A percentile compares a stretch with the other conserved stretches of the same genome.
Evolutionary conservation across 2,797 vertebrate genomes (phyloP).

Genomic region (Acridotheres tristis): DNA sequence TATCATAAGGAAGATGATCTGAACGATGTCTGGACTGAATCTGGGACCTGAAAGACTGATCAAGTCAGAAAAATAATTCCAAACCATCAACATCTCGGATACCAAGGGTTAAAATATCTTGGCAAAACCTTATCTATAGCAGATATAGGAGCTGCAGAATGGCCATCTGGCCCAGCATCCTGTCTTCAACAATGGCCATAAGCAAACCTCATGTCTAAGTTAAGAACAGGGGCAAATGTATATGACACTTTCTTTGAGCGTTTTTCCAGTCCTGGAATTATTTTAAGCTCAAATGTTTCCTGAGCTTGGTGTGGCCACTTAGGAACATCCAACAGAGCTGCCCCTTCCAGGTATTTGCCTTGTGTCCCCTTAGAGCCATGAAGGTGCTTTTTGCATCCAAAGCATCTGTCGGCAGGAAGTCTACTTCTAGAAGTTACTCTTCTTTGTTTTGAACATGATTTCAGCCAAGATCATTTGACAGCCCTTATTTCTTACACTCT

Average conservation of each 20-base stretch:
- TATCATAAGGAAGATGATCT: not conserved
- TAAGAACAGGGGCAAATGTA: not conserved
- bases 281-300: conserved; percentile 23
- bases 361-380: not conserved
- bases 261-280: not conserved
- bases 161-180: not conserved
- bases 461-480: not conserved
- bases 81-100: not conserved
- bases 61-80: not conserved
- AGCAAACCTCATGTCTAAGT: not conserved
- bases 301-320: not conserved
- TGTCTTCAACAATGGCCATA: conserved; percentile 1
- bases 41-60: not conserved
- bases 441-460: not conserved
- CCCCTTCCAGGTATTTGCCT: not conserved
- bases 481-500: not conserved
- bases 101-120: not conserved
- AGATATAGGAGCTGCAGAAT: not conserved
- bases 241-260: not conserved
- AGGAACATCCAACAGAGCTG: not conserved
- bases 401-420: not conserved
- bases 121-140: not conserved
- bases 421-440: not conserved
- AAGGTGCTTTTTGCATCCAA: not conserved
- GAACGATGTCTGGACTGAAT: not conserved